Conservation (phyloP, 2,888 invertebrate species). For the Himalopsyche tibetana region DNA sequence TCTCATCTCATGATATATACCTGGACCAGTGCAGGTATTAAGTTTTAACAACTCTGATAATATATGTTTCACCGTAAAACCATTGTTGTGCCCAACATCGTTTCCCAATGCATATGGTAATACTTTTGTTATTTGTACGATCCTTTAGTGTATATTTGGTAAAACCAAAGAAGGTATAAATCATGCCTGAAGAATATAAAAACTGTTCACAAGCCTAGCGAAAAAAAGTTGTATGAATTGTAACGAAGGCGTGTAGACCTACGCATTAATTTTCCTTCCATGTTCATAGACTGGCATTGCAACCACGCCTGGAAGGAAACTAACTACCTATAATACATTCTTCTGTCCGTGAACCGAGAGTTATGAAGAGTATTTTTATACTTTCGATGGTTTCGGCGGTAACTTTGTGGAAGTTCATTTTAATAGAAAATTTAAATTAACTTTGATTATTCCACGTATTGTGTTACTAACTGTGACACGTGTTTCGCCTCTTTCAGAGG, state of each 20-base stretch:
- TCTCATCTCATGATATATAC: too few relatives aligned
- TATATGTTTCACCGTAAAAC: too few relatives aligned
- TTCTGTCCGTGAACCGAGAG: neutral
- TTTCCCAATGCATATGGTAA: too few relatives aligned
- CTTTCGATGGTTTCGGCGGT: too few relatives aligned
- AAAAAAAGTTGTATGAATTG: constrained; percentile 62
- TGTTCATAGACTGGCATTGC: constrained; percentile 57
- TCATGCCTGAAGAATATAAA: constrained; percentile 10
- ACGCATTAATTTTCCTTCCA: constrained; percentile 62
- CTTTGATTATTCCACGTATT: too few relatives aligned
- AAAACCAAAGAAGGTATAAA: neutral
- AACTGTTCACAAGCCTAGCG: constrained; percentile 44
- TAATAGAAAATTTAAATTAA: too few relatives aligned
- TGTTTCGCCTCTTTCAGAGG: too few relatives aligned
- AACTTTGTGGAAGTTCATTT: too few relatives aligned
- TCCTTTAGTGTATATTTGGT: neutral
- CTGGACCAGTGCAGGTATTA: too few relatives aligned
- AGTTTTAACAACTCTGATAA: too few relatives aligned
- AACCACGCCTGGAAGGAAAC: constrained; percentile 44
- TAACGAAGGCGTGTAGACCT: constrained; percentile 61
- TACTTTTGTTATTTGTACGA: neutral
- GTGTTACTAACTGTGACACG: too few relatives aligned
- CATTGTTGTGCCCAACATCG: too few relatives aligned
- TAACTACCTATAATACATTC: neutral
- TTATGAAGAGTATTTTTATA: neutral